These are phyloP conservation scores for Eustalomyia histrio DNA, from an alignment of 2,888 invertebrate genomes.

Conservation along the genomic window DNA sequence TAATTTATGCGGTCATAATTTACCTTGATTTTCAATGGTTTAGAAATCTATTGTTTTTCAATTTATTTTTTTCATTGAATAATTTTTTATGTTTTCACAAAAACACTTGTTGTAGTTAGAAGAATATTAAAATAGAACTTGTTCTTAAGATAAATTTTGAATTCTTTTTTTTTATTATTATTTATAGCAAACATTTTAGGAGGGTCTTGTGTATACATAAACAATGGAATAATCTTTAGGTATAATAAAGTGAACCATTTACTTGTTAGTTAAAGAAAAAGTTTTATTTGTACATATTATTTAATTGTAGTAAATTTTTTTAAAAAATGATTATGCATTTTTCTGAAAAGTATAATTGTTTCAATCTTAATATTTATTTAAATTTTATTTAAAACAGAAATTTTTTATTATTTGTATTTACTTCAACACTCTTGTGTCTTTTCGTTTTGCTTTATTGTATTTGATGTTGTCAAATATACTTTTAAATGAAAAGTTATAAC, in stretches of 20 bases:
- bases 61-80: conserved; percentile 37
- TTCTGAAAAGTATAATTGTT: neutral
- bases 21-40: conserved; percentile 61
- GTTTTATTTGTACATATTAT: neutral
- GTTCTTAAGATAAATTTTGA: conserved; percentile 32
- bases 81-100: conserved; percentile 33
- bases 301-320: neutral
- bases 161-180: conserved; percentile 17
- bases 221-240: neutral
- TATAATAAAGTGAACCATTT: neutral
- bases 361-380: conserved; percentile 11
- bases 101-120: conserved; percentile 22
- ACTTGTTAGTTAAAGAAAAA: neutral
- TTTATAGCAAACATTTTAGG: conserved; percentile 52
- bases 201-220: neutral
- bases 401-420: conserved; percentile 28
- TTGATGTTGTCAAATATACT: conserved; percentile 36
- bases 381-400: neutral
- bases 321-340: neutral
- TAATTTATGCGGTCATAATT: conserved; percentile 64
- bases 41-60: conserved; percentile 54
- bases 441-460: neutral
- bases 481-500: conserved; percentile 3
- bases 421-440: conserved; percentile 40
- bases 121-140: conserved; percentile 39